Conservation (phyloP, 2,797 vertebrate species). For the Rhinophrynus dorsalis region DNA sequence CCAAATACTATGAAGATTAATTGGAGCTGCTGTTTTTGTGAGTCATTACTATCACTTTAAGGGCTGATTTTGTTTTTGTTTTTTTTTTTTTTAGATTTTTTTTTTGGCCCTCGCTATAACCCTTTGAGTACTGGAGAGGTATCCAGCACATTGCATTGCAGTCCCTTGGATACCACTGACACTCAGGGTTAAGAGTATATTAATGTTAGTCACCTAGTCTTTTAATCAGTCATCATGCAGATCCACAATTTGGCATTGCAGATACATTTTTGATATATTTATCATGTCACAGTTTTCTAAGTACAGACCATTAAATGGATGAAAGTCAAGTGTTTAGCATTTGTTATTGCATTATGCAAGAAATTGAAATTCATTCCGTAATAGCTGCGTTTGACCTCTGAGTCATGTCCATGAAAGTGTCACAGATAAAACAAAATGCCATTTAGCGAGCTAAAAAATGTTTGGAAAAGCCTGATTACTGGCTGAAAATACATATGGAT, state of each 20-base stretch:
- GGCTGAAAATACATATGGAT: constrained; percentile 8
- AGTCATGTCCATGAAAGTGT: constrained; percentile 29
- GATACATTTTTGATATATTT: not conserved
- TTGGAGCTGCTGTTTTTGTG: no score
- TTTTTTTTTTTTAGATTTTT: no score
- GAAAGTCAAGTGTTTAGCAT: constrained; percentile 11
- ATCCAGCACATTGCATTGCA: no score
- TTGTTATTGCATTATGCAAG: constrained; percentile 5
- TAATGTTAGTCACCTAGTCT: no score
- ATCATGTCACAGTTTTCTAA: not conserved
- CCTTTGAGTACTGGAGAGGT: no score
- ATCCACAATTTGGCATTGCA: not conserved
- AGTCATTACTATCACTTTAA: no score
- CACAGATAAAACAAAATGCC: constrained; percentile 7
- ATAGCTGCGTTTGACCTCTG: constrained; percentile 3
- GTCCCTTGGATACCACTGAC: no score
- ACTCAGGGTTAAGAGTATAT: no score
- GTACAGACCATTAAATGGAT: not conserved
- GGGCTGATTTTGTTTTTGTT: no score
- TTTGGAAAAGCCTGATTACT: constrained; percentile 7
- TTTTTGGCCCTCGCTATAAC: no score
- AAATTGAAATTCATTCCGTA: not conserved
- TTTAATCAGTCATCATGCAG: no score
- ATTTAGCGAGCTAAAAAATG: not conserved
- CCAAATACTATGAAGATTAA: no score